Conservation (phyloP, 2,888 invertebrate species). For the Oasisia sp. region DNA sequence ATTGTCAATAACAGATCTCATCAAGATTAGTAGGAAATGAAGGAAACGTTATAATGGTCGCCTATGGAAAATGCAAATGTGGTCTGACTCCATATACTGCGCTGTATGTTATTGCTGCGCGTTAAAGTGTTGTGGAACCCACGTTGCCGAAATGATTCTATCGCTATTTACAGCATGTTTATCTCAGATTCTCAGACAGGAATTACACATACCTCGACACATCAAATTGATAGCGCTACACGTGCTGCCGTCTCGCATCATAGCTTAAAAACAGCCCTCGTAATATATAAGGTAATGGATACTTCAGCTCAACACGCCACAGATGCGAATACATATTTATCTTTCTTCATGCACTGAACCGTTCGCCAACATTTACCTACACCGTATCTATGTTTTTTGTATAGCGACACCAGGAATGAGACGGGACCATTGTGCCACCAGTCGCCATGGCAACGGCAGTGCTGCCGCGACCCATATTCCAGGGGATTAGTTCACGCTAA, state of each 20-base stretch:
- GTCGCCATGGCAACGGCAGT: not conserved
- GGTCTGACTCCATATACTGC: too few relatives aligned
- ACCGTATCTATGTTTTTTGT: not conserved
- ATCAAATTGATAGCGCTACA: too few relatives aligned
- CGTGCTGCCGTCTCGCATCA: not conserved
- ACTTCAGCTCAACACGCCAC: not conserved
- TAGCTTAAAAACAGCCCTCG: not conserved
- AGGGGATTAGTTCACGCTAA: not conserved
- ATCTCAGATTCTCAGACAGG: too few relatives aligned
- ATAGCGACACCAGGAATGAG: not conserved
- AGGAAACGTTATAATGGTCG: too few relatives aligned
- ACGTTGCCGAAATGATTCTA: too few relatives aligned
- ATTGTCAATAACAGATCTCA: too few relatives aligned
- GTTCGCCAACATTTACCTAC: not conserved
- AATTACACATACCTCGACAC: too few relatives aligned
- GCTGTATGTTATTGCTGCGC: too few relatives aligned
- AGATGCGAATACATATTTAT: not conserved
- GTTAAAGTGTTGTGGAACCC: too few relatives aligned
- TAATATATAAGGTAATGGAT: not conserved
- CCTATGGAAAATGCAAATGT: too few relatives aligned
- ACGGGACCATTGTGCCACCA: not conserved
- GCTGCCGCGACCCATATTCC: not conserved
- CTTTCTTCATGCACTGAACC: not conserved
- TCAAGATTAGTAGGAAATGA: too few relatives aligned
- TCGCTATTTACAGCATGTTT: too few relatives aligned